Conservation (phyloP, 2,113 vertebrate species). For the Arothron firmamentum region DNA sequence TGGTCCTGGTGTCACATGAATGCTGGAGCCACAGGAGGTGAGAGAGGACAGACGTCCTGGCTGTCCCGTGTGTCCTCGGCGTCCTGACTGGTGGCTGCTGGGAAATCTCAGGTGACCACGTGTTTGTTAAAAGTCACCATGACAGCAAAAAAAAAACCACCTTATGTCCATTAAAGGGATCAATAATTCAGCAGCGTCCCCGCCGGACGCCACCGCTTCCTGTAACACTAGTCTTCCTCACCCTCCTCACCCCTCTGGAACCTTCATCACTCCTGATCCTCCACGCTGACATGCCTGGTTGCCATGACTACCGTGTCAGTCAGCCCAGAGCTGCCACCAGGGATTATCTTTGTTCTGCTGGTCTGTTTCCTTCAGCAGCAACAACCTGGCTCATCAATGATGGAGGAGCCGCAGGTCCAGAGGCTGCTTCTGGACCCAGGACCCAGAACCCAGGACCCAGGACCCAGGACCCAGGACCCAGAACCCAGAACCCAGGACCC, state of each 20-base stretch:
- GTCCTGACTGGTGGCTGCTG: slow-evolving; percentile 37
- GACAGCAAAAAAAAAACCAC: slow-evolving; percentile 52
- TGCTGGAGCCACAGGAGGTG: not conserved
- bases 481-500: no score
- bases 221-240: slow-evolving; percentile 53
- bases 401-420: no score
- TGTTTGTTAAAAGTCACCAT: slow-evolving; percentile 27
- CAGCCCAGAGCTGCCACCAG: no score
- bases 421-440: no score
- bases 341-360: no score
- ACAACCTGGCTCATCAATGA: no score
- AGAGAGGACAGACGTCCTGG: not conserved
- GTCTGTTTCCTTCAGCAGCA: no score
- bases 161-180: slow-evolving; percentile 55
- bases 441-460: no score
- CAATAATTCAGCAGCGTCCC: slow-evolving; percentile 70
- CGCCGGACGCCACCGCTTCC: slow-evolving; percentile 56
- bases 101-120: slow-evolving; percentile 52
- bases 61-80: slow-evolving; percentile 10
- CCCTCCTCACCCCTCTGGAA: not conserved
- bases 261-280: not conserved
- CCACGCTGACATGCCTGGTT: not conserved
- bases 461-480: no score
- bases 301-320: no score
- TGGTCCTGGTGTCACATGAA: not conserved